Base-by-base conservation (phyloP, 2,113 vertebrate genomes). In the Pluvialis apricaria region DNA sequence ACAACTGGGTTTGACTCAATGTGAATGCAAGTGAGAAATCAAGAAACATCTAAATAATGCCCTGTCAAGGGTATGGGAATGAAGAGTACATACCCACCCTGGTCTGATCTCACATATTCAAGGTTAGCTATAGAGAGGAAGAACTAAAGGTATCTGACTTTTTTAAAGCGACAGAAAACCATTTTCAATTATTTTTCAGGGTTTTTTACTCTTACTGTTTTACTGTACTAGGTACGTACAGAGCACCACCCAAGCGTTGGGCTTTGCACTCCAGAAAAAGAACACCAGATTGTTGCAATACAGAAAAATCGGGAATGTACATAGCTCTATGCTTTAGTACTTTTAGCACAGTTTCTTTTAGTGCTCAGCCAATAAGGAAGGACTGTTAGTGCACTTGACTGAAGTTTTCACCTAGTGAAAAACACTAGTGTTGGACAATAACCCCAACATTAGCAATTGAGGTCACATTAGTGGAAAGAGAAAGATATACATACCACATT, bases 401-500 rank as follows among this genome's bases (percentile, higher is more conserved):
- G 15, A 90, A 60, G 88, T 7, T 82, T n/a, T 82, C 61, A 92
- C 20, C 31, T 45, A 49, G 9, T 73, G 45, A 81, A 79, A 96
- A 77, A 13, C 15, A 34, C 40, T 38, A 34, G 40, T 24, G 64
- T 31, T 88, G 64, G 60, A 47, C 25, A 89, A 70, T 36, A 29
- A 34, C 36, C 19, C 75, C 64, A 70, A 12, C 3, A 26, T 8
- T 42, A 75, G 83, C 58, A 38, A 78, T 21, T 26, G 55, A 94
- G 90, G 85, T 76, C 21, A 44, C 66, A 2, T 22, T 2, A 78
- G 21, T 36, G 55, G 34, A 18, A 88, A 79, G 73, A 44, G 34
- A 58, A 49, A 92, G 83, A 34, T 14, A 5, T 79, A 98, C 98
- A n/a, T 98, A 99, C 99, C 99, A 99, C 99, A 97, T 99, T 99